A percentile compares a stretch with the other conserved stretches of the same genome.
These are phyloP conservation scores for Ochropleura plecta DNA, from an alignment of 2,888 invertebrate genomes.

Conservation along the genomic window DNA sequence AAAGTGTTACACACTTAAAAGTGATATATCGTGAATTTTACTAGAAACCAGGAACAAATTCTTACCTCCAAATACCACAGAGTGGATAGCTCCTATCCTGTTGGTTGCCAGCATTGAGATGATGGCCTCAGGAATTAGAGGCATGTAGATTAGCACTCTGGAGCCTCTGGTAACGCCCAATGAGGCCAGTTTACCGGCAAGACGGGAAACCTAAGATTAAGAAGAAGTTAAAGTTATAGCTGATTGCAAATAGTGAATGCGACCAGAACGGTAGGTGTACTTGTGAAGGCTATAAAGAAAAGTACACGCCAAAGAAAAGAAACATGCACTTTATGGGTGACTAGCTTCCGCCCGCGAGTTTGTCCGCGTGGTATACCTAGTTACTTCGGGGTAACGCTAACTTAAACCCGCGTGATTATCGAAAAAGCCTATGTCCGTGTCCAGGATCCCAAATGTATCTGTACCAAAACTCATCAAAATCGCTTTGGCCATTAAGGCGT, in stretches of 20 bases:
- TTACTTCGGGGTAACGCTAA: too few relatives aligned
- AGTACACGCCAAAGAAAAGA: too few relatives aligned
- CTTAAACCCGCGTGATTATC: too few relatives aligned
- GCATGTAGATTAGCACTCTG: slow-evolving; percentile 98
- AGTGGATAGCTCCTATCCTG: slow-evolving; percentile 97
- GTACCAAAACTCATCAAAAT: too few relatives aligned
- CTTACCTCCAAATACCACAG: slow-evolving; percentile 97
- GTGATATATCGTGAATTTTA: not conserved
- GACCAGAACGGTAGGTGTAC: not conserved
- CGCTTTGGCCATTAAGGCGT: too few relatives aligned
- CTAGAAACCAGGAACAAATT: not conserved
- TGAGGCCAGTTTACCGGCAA: slow-evolving; percentile 95
- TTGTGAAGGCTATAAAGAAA: too few relatives aligned
- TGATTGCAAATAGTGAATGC: not conserved
- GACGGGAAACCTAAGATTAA: slow-evolving; percentile 91
- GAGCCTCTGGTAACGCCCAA: slow-evolving; percentile 96
- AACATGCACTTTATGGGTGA: too few relatives aligned
- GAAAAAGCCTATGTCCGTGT: too few relatives aligned
- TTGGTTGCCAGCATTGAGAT: slow-evolving; percentile 97
- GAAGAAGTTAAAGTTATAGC: not conserved
- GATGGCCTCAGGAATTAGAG: slow-evolving; percentile 97
- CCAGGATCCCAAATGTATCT: too few relatives aligned
- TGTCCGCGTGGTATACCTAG: too few relatives aligned
- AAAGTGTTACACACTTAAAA: too few relatives aligned
- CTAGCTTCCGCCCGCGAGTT: too few relatives aligned